Conservation (phyloP, 2,113 vertebrate genomes). For the Numenius arquata region DNA sequence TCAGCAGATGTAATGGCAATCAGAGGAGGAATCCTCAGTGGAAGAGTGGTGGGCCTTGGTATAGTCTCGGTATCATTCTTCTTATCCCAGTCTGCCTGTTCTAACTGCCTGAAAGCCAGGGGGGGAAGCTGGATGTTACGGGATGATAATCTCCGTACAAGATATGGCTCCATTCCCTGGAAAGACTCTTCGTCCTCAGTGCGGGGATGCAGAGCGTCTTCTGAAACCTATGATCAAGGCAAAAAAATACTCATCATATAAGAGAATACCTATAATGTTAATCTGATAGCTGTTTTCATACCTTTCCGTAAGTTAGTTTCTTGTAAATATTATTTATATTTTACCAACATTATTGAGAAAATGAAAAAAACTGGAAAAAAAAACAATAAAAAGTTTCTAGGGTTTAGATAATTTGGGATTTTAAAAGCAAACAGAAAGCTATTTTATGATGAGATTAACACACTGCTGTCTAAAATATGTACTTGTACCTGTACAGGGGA, state of each 20-base stretch:
- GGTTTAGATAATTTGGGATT: neutral
- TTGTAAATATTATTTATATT: neutral
- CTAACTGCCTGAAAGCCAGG: slow-evolving; percentile 89
- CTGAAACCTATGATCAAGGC: slow-evolving; percentile 76
- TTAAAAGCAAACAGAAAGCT: neutral
- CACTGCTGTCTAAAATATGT: neutral
- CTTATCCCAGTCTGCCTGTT: slow-evolving; percentile 87
- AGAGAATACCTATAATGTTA: neutral
- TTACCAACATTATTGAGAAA: neutral
- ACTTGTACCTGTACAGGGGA: neutral
- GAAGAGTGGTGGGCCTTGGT: slow-evolving; percentile 85
- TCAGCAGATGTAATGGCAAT: slow-evolving; percentile 94
- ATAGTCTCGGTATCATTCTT: slow-evolving; percentile 77
- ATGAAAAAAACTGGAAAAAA: rapidly evolving
- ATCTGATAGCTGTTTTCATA: neutral
- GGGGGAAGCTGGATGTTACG: slow-evolving; percentile 90
- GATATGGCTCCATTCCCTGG: slow-evolving; percentile 84
- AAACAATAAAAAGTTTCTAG: neutral
- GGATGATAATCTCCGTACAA: slow-evolving; percentile 87
- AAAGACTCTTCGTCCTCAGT: slow-evolving; percentile 75
- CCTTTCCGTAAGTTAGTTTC: neutral
- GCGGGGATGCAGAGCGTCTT: slow-evolving; percentile 77
- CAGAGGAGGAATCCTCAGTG: slow-evolving; percentile 86
- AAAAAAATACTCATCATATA: neutral
- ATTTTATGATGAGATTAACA: neutral